Evolutionary conservation across 2,888 invertebrate species (phyloP).

Genomic region (Parnassius smintheus): DNA sequence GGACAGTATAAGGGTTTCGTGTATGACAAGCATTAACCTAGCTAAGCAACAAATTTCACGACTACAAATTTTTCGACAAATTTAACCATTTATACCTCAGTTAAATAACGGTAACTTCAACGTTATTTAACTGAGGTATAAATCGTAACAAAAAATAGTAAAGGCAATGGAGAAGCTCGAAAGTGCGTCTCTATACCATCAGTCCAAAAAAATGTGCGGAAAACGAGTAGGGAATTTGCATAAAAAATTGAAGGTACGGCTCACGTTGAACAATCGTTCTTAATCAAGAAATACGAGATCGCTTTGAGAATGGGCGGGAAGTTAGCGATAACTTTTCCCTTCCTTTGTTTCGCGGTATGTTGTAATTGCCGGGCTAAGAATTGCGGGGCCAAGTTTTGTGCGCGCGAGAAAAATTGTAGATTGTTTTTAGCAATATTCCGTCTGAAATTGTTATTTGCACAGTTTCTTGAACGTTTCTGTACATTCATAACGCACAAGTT

Average conservation of each 20-base stretch:
- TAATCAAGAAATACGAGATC: constrained; percentile 52
- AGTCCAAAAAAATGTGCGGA: constrained; percentile 40
- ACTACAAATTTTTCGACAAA: too few species aligned
- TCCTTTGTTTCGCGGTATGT: constrained; percentile 30
- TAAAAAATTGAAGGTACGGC: constrained; percentile 50
- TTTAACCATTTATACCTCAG: too few species aligned
- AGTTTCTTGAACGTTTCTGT: constrained; percentile 22
- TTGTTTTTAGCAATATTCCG: constrained; percentile 23
- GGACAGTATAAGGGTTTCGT: too few species aligned
- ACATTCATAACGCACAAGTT: constrained; percentile 17
- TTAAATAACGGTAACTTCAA: constrained; percentile 4
- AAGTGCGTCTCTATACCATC: constrained; percentile 36
- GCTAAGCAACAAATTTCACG: not conserved
- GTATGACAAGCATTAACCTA: too few species aligned
- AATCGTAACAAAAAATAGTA: constrained; percentile 23
- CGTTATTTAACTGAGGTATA: constrained; percentile 11
- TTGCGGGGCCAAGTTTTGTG: constrained; percentile 10
- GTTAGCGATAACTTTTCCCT: constrained; percentile 25
- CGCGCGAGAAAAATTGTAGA: constrained; percentile 5
- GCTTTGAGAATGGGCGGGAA: constrained; percentile 34
- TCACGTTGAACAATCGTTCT: constrained; percentile 47
- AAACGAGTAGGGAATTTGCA: constrained; percentile 44
- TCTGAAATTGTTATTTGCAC: constrained; percentile 17
- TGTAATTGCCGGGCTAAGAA: constrained; percentile 21
- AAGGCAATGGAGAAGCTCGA: constrained; percentile 14